Evolutionary conservation across 2,888 invertebrate species (phyloP).

Genomic region (Liopterus haemorrhoidalis): DNA sequence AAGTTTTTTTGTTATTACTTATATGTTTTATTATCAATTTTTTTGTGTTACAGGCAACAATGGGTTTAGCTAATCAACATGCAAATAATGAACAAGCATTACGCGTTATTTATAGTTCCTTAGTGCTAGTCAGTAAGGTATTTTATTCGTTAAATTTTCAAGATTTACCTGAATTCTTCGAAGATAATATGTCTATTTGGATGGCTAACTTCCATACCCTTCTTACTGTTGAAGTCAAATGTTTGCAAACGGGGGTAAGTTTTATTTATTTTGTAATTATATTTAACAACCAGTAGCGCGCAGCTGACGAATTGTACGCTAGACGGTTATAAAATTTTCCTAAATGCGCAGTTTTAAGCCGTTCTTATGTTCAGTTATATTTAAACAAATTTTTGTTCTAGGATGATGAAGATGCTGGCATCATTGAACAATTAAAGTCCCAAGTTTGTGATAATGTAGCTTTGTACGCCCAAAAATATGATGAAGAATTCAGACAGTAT

Average conservation of each 20-base stretch:
- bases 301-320: background rate
- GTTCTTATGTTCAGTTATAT: constrained; percentile 13
- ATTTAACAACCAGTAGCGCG: constrained; percentile 7
- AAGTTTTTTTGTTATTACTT: constrained; percentile 13
- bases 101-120: constrained; percentile 80
- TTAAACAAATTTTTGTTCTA: constrained; percentile 39
- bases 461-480: constrained; percentile 94
- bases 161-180: constrained; percentile 98
- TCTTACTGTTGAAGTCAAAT: constrained; percentile 69
- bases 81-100: constrained; percentile 73
- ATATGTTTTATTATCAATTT: constrained; percentile 14
- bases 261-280: constrained; percentile 9
- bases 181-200: constrained; percentile 95
- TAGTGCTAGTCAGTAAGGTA: constrained; percentile 85
- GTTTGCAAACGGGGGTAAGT: constrained; percentile 61
- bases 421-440: constrained; percentile 85
- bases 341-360: background rate
- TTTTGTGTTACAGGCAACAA: constrained; percentile 61
- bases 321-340: background rate
- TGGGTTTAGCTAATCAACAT: constrained; percentile 73
- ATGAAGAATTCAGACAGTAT: constrained; percentile 90
- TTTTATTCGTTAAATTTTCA: constrained; percentile 97
- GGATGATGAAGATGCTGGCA: constrained; percentile 80
- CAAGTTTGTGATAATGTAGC: constrained; percentile 95
- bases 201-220: constrained; percentile 85